phyloP scores from a whole-genome alignment of 2,888 invertebrate genomes.

The Escarpia spicata region DNA sequence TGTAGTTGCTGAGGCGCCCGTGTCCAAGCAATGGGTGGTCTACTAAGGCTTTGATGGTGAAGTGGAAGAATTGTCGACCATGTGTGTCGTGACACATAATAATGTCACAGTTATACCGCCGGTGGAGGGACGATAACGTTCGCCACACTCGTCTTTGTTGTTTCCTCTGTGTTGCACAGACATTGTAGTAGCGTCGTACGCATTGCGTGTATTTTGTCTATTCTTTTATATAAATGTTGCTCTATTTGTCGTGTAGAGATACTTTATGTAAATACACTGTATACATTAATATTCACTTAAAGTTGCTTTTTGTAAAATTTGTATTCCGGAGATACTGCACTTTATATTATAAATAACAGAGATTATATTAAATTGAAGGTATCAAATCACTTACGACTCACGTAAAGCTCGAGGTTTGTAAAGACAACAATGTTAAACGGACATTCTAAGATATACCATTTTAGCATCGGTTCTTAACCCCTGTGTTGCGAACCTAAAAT shows the following conservation, averaged over 20 bases:
- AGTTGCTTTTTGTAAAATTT: too few relatives aligned
- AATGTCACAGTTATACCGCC: neutral
- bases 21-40: neutral
- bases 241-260: constrained; percentile 9
- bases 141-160: neutral
- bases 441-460: too few relatives aligned
- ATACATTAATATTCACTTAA: too few relatives aligned
- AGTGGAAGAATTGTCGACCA: neutral
- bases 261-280: constrained; percentile 12
- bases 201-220: neutral
- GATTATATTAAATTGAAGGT: too few relatives aligned
- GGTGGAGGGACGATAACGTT: neutral
- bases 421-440: too few relatives aligned
- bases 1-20: neutral
- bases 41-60: neutral
- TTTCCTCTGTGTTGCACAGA: neutral
- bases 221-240: neutral
- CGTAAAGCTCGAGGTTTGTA: too few relatives aligned
- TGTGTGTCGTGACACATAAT: neutral
- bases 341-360: too few relatives aligned
- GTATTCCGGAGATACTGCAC: too few relatives aligned
- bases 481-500: too few relatives aligned
- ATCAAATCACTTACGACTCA: too few relatives aligned
- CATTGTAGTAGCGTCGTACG: neutral
- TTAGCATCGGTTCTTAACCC: too few relatives aligned